phyloP scores from a whole-genome alignment of 2,888 invertebrate species.

The Cheilosia vernalis region DNA sequence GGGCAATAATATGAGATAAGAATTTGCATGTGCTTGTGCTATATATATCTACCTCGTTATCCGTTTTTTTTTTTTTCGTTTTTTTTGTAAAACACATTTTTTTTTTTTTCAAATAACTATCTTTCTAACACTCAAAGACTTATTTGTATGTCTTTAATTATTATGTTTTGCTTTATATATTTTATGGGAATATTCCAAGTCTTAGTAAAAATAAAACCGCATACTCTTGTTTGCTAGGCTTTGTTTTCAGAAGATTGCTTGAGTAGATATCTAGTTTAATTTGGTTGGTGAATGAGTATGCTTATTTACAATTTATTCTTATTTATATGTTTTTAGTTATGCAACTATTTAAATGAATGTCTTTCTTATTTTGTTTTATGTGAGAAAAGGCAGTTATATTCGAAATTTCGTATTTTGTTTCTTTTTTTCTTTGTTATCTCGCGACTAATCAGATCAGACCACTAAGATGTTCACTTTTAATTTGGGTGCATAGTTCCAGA shows the following conservation, averaged over 20 bases:
- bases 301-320: conserved; percentile 2
- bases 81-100: conserved; percentile 19
- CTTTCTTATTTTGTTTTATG: conserved; percentile 19
- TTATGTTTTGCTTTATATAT: conserved; percentile 1
- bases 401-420: conserved; percentile 3
- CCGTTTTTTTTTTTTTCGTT: no score
- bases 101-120: conserved; percentile 5
- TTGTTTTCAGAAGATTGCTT: neutral
- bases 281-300: conserved; percentile 17
- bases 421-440: conserved; percentile 1
- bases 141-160: conserved; percentile 9
- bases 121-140: conserved; percentile 31
- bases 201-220: conserved; percentile 22
- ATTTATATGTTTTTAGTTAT: conserved; percentile 22
- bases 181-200: conserved; percentile 41
- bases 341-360: conserved; percentile 5
- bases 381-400: conserved; percentile 57
- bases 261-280: conserved; percentile 1
- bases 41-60: conserved; percentile 14
- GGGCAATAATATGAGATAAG: conserved; percentile 15
- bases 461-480: conserved; percentile 8
- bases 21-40: conserved; percentile 42
- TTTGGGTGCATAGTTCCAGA: neutral
- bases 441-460: neutral
- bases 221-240: conserved; percentile 12